A percentile compares a stretch with the other conserved stretches of the same genome.
Conservation (phyloP, 1,140 invertebrate genomes). For the Neodiprion lecontei region DNA sequence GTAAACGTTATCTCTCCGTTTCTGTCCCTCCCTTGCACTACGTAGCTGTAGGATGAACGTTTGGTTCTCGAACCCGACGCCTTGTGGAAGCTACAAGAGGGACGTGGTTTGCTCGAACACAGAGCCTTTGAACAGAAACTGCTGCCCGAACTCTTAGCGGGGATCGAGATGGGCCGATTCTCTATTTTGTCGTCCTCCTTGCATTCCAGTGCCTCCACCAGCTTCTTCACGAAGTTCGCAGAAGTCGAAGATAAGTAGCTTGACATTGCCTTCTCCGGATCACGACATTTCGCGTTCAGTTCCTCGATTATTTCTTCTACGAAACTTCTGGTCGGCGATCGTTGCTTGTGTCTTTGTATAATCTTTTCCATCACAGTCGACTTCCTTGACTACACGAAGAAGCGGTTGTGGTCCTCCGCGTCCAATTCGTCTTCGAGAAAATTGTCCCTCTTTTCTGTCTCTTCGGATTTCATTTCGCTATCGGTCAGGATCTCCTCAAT, state of each 20-base stretch:
- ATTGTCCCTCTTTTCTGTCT: background rate
- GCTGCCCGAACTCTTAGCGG: no score
- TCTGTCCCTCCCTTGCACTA: no score
- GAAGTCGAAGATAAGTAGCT: background rate
- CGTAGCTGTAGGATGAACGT: no score
- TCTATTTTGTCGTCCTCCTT: no score
- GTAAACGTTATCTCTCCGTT: no score
- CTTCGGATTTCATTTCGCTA: background rate
- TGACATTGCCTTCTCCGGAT: background rate
- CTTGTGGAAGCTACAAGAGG: no score
- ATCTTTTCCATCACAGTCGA: slow-evolving; percentile 12
- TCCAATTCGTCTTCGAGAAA: background rate
- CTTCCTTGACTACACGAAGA: background rate
- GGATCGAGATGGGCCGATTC: no score
- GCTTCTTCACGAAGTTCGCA: slow-evolving; percentile 26
- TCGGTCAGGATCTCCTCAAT: no score
- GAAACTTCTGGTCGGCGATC: background rate
- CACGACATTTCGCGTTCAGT: slow-evolving; percentile 20
- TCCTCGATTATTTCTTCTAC: slow-evolving; percentile 28
- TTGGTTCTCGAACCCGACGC: no score
- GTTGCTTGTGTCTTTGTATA: slow-evolving; percentile 9
- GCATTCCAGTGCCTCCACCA: slow-evolving; percentile 21
- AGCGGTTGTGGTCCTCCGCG: background rate
- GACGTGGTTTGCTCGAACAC: no score
- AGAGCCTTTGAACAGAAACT: no score